Base-by-base conservation (phyloP, 2,797 vertebrate genomes). In the Gymnocypris eckloni region DNA sequence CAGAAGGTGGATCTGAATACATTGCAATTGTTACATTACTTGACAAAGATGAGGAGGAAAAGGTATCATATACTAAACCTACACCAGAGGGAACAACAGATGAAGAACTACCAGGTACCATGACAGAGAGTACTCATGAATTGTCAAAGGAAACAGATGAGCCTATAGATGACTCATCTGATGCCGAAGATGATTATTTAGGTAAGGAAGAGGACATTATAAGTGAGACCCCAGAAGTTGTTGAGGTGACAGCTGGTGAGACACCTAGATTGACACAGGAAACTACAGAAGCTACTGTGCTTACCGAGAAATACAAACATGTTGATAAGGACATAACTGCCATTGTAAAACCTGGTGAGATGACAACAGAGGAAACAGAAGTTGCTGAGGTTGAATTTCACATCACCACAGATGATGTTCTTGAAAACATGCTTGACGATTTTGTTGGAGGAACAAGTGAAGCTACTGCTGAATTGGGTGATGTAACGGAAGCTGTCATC, bases 101-200 rank as follows among this genome's bases (percentile, higher is more conserved):
- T 33, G 48, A 81, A 48, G 25, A 85, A n/a, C 22, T n/a, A 25
- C 16, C n/a, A 45, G n/a, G 48, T 0, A 59, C 28, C 2, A 15
- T 28, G 2, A 88, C 54, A 79, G 84, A 76, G 70, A 81, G 82
- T 66, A 16, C 20, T 18, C 39, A 25, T 79, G 52, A 25, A 13
- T 33, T 82, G 22, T 59, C 0, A 4, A 16, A 41, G n/a, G 85
- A 86, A 83, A 59, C 18, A 7, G 25, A 12, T 33, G 69, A 83
- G 28, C 9, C 45, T 71, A 25, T 70, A 43, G 33, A 20, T 28
- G 2, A 61, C 15, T 76, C 28, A 6, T 22, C 33, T 41, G 37
- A 72, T 69, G 43, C 43, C 28, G 28, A 50, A 52, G 37, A 66
- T 10, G 45, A 45, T 12, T 6, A 48, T 56, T 75, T 83, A 15